Conservation (phyloP, 2,888 invertebrate genomes). For the Zygogramma bicolorata region DNA sequence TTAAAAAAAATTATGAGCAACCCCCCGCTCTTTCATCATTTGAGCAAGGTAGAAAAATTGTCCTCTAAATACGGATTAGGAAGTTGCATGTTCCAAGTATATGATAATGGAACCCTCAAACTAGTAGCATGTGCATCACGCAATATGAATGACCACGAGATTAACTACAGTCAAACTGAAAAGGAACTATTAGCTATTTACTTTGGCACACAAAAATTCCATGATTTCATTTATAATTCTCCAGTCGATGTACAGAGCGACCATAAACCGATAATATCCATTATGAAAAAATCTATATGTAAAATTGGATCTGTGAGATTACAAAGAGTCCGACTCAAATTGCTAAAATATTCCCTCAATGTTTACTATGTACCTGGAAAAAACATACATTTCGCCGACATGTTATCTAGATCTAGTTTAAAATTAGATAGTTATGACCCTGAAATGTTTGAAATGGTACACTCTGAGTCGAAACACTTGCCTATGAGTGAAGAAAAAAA, state of each 20-base stretch:
- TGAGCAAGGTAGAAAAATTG: constrained; percentile 37
- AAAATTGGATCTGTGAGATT: constrained; percentile 39
- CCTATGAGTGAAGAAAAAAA: constrained; percentile 38
- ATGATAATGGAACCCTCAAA: background rate
- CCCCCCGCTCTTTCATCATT: constrained; percentile 42
- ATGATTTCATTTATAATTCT: constrained; percentile 40
- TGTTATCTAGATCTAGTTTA: constrained; percentile 39
- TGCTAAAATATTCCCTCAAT: background rate
- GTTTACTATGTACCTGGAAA: constrained; percentile 42
- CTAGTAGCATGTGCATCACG: background rate
- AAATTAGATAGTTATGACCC: constrained; percentile 25
- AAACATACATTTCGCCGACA: constrained; percentile 44
- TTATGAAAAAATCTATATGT: constrained; percentile 43
- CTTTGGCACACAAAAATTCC: constrained; percentile 42
- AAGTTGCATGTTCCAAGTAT: background rate
- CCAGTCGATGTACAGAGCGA: constrained; percentile 42
- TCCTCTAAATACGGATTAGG: constrained; percentile 43
- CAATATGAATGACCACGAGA: background rate
- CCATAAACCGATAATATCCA: constrained; percentile 43
- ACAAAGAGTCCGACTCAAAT: background rate
- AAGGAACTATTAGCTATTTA: constrained; percentile 43
- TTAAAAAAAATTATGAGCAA: background rate
- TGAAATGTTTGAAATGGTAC: constrained; percentile 45
- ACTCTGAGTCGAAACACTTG: constrained; percentile 39
- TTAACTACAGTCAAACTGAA: constrained; percentile 20